Evolutionary conservation across 2,113 vertebrate species (phyloP).

Genomic region (Bolborhynchus lineola): DNA sequence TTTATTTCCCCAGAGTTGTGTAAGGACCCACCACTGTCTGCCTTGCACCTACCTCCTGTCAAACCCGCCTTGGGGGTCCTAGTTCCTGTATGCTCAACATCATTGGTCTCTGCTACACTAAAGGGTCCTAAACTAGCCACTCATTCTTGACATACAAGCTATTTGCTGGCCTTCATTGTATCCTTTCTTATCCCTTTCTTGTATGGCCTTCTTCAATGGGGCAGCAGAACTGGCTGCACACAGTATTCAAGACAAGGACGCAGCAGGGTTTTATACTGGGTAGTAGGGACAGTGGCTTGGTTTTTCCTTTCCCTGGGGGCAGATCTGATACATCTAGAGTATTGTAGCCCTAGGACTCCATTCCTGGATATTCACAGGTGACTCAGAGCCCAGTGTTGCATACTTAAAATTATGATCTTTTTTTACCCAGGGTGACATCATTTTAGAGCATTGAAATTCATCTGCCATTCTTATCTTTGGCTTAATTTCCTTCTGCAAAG

Average conservation of each 20-base stretch:
- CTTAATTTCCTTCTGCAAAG: neutral
- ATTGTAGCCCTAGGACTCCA: neutral
- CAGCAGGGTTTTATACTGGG: neutral
- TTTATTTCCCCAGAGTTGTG: accelerated
- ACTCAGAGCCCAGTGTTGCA: neutral
- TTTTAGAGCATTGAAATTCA: neutral
- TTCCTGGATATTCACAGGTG: neutral
- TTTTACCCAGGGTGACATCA: neutral
- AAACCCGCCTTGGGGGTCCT: neutral
- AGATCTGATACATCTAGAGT: neutral
- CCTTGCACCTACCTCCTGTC: neutral
- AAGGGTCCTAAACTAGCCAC: neutral
- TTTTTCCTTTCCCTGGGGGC: neutral
- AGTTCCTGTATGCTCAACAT: neutral
- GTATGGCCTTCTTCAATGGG: neutral
- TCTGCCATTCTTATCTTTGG: neutral
- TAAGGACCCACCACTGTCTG: neutral
- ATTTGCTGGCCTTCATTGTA: neutral
- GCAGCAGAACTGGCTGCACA: neutral
- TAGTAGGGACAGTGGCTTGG: neutral
- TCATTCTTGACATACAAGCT: neutral
- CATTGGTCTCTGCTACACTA: neutral
- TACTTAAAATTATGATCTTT: neutral
- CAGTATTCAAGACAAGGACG: neutral
- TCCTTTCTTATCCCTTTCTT: neutral